These are phyloP conservation scores for Laodelphax striatellus DNA, from an alignment of 1,140 invertebrate species.

Conservation along the genomic window DNA sequence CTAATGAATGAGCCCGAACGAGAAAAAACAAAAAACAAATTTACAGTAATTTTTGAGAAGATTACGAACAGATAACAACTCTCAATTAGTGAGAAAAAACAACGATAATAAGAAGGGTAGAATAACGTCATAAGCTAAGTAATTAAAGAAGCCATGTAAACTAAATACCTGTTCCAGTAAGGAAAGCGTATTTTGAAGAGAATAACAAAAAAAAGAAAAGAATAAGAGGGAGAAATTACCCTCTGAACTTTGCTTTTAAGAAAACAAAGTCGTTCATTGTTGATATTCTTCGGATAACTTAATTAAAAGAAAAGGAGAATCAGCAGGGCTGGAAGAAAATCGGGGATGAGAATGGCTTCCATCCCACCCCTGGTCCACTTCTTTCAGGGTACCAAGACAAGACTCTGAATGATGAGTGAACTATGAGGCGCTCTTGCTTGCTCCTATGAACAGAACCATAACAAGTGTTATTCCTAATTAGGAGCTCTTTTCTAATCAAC, in stretches of 20 bases:
- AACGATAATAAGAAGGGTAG: no score
- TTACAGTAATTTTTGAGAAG: no score
- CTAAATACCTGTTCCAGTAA: background rate
- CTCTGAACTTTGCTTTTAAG: background rate
- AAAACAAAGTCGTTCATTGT: slow-evolving; percentile 2
- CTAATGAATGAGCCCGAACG: no score
- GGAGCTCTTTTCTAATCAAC: background rate
- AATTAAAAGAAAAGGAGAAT: background rate
- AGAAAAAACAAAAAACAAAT: no score
- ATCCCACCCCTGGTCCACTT: no score
- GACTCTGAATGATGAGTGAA: background rate
- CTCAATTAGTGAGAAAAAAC: no score
- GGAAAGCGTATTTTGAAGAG: background rate
- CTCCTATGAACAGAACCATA: background rate
- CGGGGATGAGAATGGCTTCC: no score
- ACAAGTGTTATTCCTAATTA: slow-evolving; percentile 2
- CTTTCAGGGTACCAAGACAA: background rate
- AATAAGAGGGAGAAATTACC: background rate
- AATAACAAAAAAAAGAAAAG: background rate
- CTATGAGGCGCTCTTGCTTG: background rate
- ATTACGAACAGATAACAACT: no score
- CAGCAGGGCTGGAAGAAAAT: background rate
- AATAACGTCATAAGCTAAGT: background rate
- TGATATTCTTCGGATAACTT: slow-evolving; percentile 1
- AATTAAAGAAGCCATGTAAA: slow-evolving; percentile 1